Evolutionary conservation across 2,888 invertebrate genomes (phyloP).

Genomic region (Tineola bisselliella): DNA sequence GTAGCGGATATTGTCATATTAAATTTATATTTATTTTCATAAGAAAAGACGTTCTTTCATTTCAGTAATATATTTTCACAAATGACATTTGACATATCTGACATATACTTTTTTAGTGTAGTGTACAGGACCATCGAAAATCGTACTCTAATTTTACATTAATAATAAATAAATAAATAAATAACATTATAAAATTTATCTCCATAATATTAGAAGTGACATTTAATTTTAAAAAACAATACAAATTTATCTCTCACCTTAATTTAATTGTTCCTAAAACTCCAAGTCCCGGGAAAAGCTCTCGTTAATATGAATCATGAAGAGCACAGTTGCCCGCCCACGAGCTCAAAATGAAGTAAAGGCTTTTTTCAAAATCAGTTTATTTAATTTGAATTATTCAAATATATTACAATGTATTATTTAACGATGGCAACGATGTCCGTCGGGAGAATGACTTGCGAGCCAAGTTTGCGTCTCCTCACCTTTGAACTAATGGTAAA

Average conservation of each 20-base stretch:
- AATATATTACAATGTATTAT: neutral
- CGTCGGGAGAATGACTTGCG: slow-evolving; percentile 2
- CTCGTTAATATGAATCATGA: neutral
- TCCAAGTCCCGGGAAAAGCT: neutral
- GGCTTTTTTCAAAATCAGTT: neutral
- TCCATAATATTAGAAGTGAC: too few relatives aligned
- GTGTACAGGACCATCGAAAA: too few relatives aligned
- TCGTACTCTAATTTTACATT: too few relatives aligned
- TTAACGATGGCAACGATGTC: neutral
- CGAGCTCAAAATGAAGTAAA: neutral
- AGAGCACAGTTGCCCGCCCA: neutral
- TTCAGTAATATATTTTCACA: too few relatives aligned
- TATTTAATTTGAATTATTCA: neutral
- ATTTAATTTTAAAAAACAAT: too few relatives aligned
- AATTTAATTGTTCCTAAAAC: neutral
- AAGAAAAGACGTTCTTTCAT: too few relatives aligned
- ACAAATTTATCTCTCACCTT: neutral
- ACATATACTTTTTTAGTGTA: too few relatives aligned
- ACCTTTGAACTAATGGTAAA: neutral
- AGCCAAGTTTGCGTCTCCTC: neutral
- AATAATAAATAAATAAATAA: too few relatives aligned
- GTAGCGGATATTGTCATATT: too few relatives aligned
- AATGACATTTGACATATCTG: too few relatives aligned
- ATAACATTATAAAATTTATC: too few relatives aligned
- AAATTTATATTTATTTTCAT: too few relatives aligned